Conservation (phyloP, 2,113 vertebrate genomes). For the Pseudopipra pipra region DNA sequence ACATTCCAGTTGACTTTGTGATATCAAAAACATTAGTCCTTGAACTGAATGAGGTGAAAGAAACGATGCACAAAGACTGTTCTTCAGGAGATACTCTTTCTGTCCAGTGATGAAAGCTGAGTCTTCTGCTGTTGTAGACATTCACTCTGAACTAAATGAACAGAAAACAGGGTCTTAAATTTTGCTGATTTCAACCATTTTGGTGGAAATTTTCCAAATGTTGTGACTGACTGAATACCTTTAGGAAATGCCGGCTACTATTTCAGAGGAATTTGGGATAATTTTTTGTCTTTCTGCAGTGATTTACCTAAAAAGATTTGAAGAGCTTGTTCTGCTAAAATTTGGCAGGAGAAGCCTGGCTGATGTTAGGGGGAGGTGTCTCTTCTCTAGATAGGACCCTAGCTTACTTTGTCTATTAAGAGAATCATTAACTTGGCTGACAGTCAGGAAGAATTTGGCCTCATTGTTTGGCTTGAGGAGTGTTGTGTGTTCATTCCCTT, state of each 20-base stretch:
- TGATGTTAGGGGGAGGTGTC: background rate
- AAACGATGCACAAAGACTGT: background rate
- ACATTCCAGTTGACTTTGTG: background rate
- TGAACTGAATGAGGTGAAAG: background rate
- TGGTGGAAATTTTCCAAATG: background rate
- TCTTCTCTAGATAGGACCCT: background rate
- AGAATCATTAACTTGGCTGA: background rate
- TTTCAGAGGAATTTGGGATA: background rate
- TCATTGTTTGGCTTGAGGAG: background rate
- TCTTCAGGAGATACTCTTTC: background rate
- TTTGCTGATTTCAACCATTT: background rate
- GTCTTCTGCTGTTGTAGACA: rapidly evolving
- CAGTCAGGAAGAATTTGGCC: background rate
- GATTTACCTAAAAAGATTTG: background rate
- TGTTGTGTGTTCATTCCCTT: background rate
- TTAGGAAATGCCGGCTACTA: background rate
- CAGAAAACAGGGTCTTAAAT: background rate
- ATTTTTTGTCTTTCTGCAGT: background rate
- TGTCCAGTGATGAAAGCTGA: background rate
- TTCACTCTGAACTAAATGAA: background rate
- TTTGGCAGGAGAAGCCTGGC: background rate
- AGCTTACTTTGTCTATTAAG: background rate
- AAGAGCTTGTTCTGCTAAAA: background rate
- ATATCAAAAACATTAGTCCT: background rate
- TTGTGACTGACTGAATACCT: background rate